Base-by-base conservation (phyloP, 2,888 invertebrate species). In the Lasioglossum malachurum region DNA sequence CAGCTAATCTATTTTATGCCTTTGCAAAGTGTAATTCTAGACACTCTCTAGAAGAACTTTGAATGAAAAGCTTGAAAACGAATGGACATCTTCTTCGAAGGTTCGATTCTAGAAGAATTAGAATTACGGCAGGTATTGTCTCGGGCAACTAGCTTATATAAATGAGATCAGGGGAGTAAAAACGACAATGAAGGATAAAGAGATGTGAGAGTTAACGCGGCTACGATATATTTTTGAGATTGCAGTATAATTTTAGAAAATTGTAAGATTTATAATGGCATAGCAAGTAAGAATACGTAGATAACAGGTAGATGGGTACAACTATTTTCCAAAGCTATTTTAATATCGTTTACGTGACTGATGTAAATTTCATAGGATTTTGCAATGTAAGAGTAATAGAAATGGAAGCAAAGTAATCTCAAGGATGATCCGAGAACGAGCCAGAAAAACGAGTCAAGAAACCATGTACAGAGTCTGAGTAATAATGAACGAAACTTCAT, bases 151-250 rank as follows among this genome's bases (percentile, higher is more conserved):
- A 87, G 89, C 82, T 78, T 90, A 69, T 90, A 64, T 85, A 86
- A 84, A 74, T 82, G 76, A 87, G 60, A 81, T 74, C 79, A 79
- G 74, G 82, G 57, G 86, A 88, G 86, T 78, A 67, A 83, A 88
- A 83, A 87, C 77, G 78, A 82, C 71, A 87, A 87, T 86, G 77
- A 88, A 85, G 73, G 78, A 88, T 82, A 83, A 89, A 90, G 69
- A 71, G 83, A 92, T 86, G 81, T 73, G 88, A 82, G 82, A 91
- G 84, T 90, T 90, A 77, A 92, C 91, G 92, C 92, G 93, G 93
- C 93, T 92, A 93, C 87, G 91, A 93, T 95, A 95, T 95, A 95
- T 95, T 95, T 95, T 95, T 95, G 95, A 95, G 94, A 95, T 93
- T 92, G 93, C 93, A 92, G 92, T 93, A 93, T 94, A 94, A 94